These are phyloP conservation scores for Acinonyx jubatus DNA, from an alignment of 2,113 vertebrate genomes.

Conservation along the genomic window DNA sequence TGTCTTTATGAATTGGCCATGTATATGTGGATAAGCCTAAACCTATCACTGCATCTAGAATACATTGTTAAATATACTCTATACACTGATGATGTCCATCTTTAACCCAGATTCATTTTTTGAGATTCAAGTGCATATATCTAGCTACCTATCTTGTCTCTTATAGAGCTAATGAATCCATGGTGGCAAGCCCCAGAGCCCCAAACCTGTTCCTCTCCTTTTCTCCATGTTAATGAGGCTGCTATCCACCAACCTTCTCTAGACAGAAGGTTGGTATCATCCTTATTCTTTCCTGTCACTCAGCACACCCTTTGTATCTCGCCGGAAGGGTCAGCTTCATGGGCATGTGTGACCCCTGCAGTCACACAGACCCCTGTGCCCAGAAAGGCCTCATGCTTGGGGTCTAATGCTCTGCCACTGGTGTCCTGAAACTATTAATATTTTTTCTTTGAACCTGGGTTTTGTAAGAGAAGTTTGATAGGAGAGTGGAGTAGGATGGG, in stretches of 20 bases:
- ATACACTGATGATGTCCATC: neutral
- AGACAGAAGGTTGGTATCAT: neutral
- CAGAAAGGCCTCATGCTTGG: neutral
- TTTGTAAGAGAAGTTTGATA: neutral
- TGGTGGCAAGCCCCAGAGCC: neutral
- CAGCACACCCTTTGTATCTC: neutral
- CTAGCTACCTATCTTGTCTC: neutral
- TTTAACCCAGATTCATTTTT: neutral
- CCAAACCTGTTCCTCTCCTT: neutral
- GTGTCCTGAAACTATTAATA: neutral
- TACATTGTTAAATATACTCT: neutral
- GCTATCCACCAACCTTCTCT: neutral
- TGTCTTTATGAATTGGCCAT: neutral
- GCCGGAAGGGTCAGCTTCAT: neutral
- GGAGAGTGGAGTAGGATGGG: neutral
- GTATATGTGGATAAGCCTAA: neutral
- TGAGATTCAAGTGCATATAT: neutral
- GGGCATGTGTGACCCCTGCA: accelerated
- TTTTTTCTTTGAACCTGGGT: neutral
- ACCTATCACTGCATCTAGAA: neutral
- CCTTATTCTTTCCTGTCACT: neutral
- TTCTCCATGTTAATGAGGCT: neutral
- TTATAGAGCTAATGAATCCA: neutral
- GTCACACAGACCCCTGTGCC: neutral
- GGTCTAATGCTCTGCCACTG: neutral